A percentile compares a stretch with the other conserved stretches of the same genome.
Conservation (phyloP, 1,140 invertebrate genomes). For the Gryon sp. region DNA sequence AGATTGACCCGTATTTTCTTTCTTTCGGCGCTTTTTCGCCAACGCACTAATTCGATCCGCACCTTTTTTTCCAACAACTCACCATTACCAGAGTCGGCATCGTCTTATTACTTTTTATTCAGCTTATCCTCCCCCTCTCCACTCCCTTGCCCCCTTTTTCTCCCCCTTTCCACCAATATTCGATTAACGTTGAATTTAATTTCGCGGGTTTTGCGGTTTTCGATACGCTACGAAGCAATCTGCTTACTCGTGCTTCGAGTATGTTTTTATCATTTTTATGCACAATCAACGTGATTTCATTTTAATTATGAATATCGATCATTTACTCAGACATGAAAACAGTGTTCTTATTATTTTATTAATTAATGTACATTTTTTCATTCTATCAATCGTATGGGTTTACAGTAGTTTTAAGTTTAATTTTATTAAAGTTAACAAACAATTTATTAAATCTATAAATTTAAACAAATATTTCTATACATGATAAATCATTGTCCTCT, state of each 20-base stretch:
- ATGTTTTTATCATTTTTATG: background rate
- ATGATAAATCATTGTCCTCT: too few species aligned
- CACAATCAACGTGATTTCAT: background rate
- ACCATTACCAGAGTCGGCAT: constrained; percentile 15
- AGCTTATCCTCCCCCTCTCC: constrained; percentile 1
- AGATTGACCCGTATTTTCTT: constrained; percentile 37
- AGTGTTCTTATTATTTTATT: too few species aligned
- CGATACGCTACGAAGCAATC: constrained; percentile 19
- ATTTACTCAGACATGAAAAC: background rate
- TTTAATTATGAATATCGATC: constrained; percentile 22
- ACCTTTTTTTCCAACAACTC: constrained; percentile 15
- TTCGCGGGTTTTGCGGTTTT: constrained; percentile 33
- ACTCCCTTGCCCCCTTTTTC: background rate
- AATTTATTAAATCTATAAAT: too few species aligned
- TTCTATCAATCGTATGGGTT: too few species aligned
- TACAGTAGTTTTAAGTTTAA: too few species aligned
- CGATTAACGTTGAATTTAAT: constrained; percentile 46
- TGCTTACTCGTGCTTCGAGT: constrained; percentile 9
- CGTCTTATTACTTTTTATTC: constrained; percentile 30
- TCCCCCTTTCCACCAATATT: background rate
- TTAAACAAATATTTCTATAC: too few species aligned
- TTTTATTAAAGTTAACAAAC: too few species aligned
- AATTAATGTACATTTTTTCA: too few species aligned
- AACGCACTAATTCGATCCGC: constrained; percentile 56
- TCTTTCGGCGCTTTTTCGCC: too few species aligned